phyloP scores from a whole-genome alignment of 2,797 vertebrate species.

The Anguilla obscura region DNA sequence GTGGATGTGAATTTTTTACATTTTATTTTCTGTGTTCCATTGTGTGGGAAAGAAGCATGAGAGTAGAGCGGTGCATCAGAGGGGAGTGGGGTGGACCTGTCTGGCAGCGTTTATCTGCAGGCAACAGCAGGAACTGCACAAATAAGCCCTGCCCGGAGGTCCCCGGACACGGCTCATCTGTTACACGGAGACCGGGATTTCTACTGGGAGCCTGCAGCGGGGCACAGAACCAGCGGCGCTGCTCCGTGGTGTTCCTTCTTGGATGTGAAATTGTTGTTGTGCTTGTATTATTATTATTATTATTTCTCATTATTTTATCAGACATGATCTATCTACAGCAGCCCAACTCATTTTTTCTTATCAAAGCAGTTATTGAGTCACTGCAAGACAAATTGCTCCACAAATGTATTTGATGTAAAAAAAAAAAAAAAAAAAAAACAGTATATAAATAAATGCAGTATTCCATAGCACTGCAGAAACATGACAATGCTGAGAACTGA shows the following conservation, averaged over 20 bases:
- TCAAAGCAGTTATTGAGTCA: not conserved
- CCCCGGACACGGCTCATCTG: constrained; percentile 4
- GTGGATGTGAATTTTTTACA: not conserved
- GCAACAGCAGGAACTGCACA: not conserved
- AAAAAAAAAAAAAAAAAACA: not conserved
- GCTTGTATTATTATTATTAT: not conserved
- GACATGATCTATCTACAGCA: not conserved
- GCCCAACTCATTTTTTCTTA: not conserved
- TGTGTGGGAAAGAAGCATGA: not conserved
- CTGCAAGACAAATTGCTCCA: not conserved
- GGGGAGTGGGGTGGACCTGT: not conserved
- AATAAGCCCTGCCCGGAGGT: not conserved
- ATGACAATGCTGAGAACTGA: not conserved
- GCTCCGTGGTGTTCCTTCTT: not conserved
- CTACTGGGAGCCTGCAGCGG: not conserved
- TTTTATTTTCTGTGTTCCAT: not conserved
- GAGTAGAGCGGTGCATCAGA: not conserved
- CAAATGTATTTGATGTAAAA: not conserved
- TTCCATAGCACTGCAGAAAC: not conserved
- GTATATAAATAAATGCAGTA: not conserved
- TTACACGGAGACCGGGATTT: not conserved
- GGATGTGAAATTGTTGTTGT: not conserved
- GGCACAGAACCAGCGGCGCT: not conserved
- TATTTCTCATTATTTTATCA: not conserved
- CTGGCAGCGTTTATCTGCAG: not conserved